Base-by-base conservation (phyloP, 2,888 invertebrate species). In the Mythimna albipuncta region DNA sequence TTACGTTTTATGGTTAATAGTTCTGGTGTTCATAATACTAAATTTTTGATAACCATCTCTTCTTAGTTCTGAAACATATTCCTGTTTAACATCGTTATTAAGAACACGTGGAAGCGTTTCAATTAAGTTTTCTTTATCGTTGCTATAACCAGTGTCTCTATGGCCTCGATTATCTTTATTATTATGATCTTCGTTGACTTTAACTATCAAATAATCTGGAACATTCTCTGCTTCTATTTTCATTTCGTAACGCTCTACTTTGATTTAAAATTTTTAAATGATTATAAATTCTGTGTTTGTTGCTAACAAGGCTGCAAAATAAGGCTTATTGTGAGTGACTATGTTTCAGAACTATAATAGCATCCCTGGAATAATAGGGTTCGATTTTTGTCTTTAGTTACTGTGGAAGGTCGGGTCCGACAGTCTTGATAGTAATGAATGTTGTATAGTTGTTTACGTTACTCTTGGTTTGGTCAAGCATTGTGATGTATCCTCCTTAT, bases 1-100 rank as follows among this genome's bases (percentile, higher is more conserved):
- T 85, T 85, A 83, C 85, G 66, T 77, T 83, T 85, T 81, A 84
- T 83, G 73, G 69, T 66, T 81, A 78, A 77, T 83, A 81, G 76
- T 70, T 72, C 52, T 77, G 59, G 75, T 61, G 69, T 77, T 82
- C 67, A 79, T 84, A 52, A 83, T 61, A 81, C 71, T 84, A 82
- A 76, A 79, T 82, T 76, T 72, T 72, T 73, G 85, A 85, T 85
- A 85, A 76, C 68, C 70, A 85, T 85, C 85, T 74, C 59, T 65
- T 81, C 81, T 74, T 74, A 77, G 50, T 76, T 75, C 69, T 76
- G 54, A 75, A 77, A 71, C 64, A n/a, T 77, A 74, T 76, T 65
- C 50, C 44, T 79, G 68, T 75, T 74, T 65, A 71, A 72, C 65
- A 57, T 73, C 67, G 69, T 81, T 83, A 79, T 72, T 77, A 76